Percentiles rank a stretch among this genome's conserved stretches.
phyloP scores from a whole-genome alignment of 1,140 invertebrate genomes.

The Galendromus occidentalis region DNA sequence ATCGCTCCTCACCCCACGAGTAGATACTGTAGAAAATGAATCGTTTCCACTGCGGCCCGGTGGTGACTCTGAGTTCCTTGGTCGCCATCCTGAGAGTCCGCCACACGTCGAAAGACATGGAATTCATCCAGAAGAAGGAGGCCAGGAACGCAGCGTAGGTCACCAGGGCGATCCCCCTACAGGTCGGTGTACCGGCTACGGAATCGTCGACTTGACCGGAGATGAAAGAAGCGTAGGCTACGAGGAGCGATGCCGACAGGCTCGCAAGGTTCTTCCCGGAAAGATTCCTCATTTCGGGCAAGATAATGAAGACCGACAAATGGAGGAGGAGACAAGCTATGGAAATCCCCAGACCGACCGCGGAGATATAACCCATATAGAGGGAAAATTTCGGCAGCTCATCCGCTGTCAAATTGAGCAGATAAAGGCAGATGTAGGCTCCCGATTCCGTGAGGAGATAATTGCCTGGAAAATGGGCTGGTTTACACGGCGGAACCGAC shows the following conservation, averaged over 20 bases:
- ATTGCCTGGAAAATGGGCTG: constrained; percentile 17
- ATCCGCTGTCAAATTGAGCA: constrained; percentile 6
- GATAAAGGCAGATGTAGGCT: neutral
- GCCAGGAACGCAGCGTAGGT: constrained; percentile 36
- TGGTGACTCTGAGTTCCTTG: constrained; percentile 29
- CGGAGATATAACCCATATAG: constrained; percentile 30
- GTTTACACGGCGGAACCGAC: constrained; percentile 17
- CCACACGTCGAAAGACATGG: constrained; percentile 39
- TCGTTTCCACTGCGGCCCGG: constrained; percentile 26
- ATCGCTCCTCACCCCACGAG: constrained; percentile 33
- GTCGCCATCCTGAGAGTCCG: constrained; percentile 33
- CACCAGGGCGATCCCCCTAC: constrained; percentile 28
- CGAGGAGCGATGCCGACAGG: constrained; percentile 29
- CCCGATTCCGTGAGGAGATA: neutral
- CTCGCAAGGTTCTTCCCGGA: constrained; percentile 35
- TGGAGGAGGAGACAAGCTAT: constrained; percentile 32
- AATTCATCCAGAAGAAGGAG: constrained; percentile 40
- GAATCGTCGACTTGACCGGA: constrained; percentile 22
- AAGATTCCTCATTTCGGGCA: constrained; percentile 33
- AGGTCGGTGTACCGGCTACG: constrained; percentile 17
- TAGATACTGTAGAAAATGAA: constrained; percentile 35
- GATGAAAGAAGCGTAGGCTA: constrained; percentile 32
- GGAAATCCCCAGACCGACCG: constrained; percentile 30
- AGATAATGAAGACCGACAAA: constrained; percentile 29
- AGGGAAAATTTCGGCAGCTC: constrained; percentile 23